A percentile compares a stretch with the other conserved stretches of the same genome.
phyloP scores from a whole-genome alignment of 1,140 invertebrate genomes.

The Dendrolimus kikuchii region DNA sequence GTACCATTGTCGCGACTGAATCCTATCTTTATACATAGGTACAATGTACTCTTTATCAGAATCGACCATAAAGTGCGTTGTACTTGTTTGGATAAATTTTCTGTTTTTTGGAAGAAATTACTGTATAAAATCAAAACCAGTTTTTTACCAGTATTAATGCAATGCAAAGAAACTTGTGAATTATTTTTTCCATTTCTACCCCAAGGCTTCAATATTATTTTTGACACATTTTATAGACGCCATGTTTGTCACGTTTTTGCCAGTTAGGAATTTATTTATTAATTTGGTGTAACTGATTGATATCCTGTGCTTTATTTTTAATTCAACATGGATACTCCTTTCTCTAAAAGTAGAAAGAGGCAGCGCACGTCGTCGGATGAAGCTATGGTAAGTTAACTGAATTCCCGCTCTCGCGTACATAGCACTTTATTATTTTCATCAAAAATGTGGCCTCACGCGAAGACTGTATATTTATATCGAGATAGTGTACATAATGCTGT shows the following conservation, averaged over 20 bases:
- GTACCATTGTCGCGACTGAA: too few species aligned
- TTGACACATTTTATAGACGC: conserved; percentile 33
- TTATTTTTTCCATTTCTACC: neutral
- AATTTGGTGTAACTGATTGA: conserved; percentile 21
- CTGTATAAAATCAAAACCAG: too few species aligned
- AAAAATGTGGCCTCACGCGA: conserved; percentile 36
- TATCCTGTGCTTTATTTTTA: conserved; percentile 13
- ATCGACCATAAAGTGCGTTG: too few species aligned
- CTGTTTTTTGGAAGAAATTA: too few species aligned
- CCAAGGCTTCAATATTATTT: conserved; percentile 8
- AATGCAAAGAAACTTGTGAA: neutral
- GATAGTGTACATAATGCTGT: neutral
- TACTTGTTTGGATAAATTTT: too few species aligned
- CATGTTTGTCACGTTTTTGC: conserved; percentile 66
- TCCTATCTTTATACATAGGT: too few species aligned
- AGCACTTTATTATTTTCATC: conserved; percentile 21
- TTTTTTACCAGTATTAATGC: too few species aligned
- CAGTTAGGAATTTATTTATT: conserved; percentile 41
- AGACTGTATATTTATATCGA: conserved; percentile 26
- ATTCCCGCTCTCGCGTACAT: conserved; percentile 47
- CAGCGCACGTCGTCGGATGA: conserved; percentile 26
- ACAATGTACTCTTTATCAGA: too few species aligned
- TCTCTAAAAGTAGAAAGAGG: conserved; percentile 33
- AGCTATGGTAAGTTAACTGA: conserved; percentile 41
- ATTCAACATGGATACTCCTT: conserved; percentile 35